Percentiles rank a stretch among this genome's conserved stretches.
Conservation (phyloP, 2,113 vertebrate species). For the Clarias gariepinus region DNA sequence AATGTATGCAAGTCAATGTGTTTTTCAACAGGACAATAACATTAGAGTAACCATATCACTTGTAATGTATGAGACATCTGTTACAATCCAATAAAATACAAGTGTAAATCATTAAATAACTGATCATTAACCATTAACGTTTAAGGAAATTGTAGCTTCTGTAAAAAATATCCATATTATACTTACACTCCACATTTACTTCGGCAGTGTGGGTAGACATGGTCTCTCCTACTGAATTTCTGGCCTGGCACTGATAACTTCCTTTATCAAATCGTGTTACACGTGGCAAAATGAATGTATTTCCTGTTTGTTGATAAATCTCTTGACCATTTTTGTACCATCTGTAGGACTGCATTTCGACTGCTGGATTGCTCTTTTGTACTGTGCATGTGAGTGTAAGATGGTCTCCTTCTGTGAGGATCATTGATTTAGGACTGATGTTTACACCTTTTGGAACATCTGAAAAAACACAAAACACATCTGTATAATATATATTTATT, state of each 20-base stretch:
- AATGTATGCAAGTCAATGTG: not conserved
- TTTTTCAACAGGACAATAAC: not conserved
- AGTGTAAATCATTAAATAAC: not conserved
- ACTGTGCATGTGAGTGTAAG: constrained; percentile 55
- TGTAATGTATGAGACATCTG: not conserved
- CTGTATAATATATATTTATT: not conserved
- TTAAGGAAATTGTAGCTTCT: not conserved
- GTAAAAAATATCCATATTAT: not conserved
- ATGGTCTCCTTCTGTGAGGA: not conserved
- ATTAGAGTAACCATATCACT: not conserved
- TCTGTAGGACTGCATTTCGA: accelerated
- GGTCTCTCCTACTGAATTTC: not conserved
- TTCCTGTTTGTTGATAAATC: accelerated
- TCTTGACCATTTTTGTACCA: constrained; percentile 7
- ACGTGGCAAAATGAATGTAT: accelerated
- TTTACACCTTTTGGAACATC: constrained; percentile 53
- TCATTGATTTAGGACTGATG: accelerated
- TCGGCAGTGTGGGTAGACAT: accelerated
- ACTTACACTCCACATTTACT: constrained; percentile 47
- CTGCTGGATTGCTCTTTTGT: constrained; percentile 47
- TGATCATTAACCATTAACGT: too few species aligned
- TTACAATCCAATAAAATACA: not conserved
- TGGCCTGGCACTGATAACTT: constrained; percentile 1
- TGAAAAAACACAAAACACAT: constrained; percentile 43
- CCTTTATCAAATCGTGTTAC: not conserved